Conservation (phyloP, 1,140 invertebrate genomes). For the Muscidifurax raptorellus region DNA sequence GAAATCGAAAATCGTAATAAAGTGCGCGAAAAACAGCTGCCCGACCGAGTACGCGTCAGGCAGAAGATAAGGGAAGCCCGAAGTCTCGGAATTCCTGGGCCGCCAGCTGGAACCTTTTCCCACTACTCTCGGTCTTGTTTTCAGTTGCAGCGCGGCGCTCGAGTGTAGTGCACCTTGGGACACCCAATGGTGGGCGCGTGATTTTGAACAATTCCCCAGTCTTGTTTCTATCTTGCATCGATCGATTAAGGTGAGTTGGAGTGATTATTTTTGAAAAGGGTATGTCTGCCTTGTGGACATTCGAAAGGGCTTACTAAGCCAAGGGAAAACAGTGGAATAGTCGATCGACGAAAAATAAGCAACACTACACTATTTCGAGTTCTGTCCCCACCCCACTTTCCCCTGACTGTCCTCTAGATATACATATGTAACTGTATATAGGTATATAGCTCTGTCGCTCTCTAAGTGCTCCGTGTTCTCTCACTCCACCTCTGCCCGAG, state of each 20-base stretch:
- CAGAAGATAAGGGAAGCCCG: background rate
- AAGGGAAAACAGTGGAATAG: background rate
- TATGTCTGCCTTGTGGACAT: background rate
- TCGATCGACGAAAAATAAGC: constrained; percentile 11
- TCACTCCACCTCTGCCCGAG: background rate
- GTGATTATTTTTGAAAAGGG: background rate
- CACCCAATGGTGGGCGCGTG: constrained; percentile 82
- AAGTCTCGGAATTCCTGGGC: background rate
- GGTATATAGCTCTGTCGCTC: constrained; percentile 11
- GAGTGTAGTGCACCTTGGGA: constrained; percentile 75
- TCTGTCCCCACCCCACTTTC: constrained; percentile 60
- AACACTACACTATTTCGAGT: constrained; percentile 54
- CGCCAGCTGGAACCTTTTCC: background rate
- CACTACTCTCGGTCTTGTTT: constrained; percentile 11
- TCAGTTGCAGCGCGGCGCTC: constrained; percentile 58
- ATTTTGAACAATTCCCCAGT: constrained; percentile 80
- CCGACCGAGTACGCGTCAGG: background rate
- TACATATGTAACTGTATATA: background rate
- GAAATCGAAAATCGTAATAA: constrained; percentile 65
- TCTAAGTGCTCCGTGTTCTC: background rate
- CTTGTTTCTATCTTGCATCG: background rate
- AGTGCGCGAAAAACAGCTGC: constrained; percentile 64
- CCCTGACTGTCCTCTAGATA: background rate
- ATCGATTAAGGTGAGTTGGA: background rate
- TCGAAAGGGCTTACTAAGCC: background rate